Percentiles rank a stretch among this genome's conserved stretches.
Conservation (phyloP, 2,888 invertebrate genomes). For the Drosophila phalerata region DNA sequence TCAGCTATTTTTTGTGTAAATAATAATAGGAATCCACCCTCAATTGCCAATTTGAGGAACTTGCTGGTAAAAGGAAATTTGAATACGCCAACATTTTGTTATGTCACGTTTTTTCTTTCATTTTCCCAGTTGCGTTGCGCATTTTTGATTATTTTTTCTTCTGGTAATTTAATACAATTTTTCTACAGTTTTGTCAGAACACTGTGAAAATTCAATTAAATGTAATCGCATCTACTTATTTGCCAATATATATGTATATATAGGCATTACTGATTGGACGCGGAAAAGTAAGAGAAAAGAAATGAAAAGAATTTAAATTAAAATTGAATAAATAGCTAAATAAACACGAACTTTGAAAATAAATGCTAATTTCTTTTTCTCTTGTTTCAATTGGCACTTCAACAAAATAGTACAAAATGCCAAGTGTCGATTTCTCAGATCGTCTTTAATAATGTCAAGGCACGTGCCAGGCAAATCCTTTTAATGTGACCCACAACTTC, state of each 20-base stretch:
- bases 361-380: constrained; percentile 72
- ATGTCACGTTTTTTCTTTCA: constrained; percentile 72
- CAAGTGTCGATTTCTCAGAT: constrained; percentile 30
- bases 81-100: constrained; percentile 68
- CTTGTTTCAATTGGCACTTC: constrained; percentile 56
- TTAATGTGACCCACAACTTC: constrained; percentile 76
- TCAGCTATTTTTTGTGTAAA: constrained; percentile 21
- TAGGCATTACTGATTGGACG: constrained; percentile 70
- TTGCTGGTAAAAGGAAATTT: constrained; percentile 59
- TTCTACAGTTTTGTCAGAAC: constrained; percentile 27
- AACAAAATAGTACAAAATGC: constrained; percentile 22
- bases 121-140: constrained; percentile 50
- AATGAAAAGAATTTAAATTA: constrained; percentile 45
- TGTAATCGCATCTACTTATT: constrained; percentile 82
- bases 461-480: constrained; percentile 76
- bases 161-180: constrained; percentile 68
- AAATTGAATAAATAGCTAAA: constrained; percentile 78
- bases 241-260: constrained; percentile 46
- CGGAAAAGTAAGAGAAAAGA: neutral
- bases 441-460: constrained; percentile 28
- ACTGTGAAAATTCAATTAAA: constrained; percentile 81
- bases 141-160: constrained; percentile 67
- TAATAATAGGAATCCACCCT: constrained; percentile 42
- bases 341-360: constrained; percentile 72
- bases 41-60: constrained; percentile 52